Percentiles rank a stretch among this genome's conserved stretches.
Evolutionary conservation across 2,888 invertebrate species (phyloP).

Genomic region (Pyrrhosoma nymphula): DNA sequence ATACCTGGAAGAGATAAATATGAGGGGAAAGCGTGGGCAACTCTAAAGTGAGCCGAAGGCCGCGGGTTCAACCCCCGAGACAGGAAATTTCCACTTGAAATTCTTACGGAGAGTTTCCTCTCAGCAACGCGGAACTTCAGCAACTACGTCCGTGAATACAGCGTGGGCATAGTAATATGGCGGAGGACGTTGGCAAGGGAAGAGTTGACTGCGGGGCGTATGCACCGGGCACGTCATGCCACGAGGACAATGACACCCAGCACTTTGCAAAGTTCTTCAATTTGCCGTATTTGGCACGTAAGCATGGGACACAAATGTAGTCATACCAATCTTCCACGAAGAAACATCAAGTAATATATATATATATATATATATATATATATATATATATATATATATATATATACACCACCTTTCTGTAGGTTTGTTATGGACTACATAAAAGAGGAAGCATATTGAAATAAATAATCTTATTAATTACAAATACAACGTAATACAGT

Average conservation of each 20-base stretch:
- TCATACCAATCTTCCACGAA: no score
- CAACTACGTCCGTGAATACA: not conserved
- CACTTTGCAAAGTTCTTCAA: not conserved
- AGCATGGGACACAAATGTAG: no score
- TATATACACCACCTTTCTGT: no score
- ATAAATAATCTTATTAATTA: no score
- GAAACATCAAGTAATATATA: no score
- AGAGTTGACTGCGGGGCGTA: not conserved
- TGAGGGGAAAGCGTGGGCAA: not conserved
- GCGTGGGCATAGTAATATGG: not conserved
- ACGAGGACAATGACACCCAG: not conserved
- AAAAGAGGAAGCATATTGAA: no score
- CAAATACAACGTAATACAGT: no score
- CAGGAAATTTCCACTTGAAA: conserved; percentile 29
- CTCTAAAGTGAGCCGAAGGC: not conserved
- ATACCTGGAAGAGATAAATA: no score
- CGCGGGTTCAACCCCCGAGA: not conserved
- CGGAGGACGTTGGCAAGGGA: not conserved
- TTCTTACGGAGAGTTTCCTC: conserved; percentile 12
- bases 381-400: no score
- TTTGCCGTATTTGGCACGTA: no score
- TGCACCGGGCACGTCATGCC: not conserved
- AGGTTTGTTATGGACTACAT: no score
- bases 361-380: no score
- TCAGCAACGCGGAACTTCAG: not conserved